Evolutionary conservation across 2,797 vertebrate species (phyloP).

Genomic region (Falco peregrinus): DNA sequence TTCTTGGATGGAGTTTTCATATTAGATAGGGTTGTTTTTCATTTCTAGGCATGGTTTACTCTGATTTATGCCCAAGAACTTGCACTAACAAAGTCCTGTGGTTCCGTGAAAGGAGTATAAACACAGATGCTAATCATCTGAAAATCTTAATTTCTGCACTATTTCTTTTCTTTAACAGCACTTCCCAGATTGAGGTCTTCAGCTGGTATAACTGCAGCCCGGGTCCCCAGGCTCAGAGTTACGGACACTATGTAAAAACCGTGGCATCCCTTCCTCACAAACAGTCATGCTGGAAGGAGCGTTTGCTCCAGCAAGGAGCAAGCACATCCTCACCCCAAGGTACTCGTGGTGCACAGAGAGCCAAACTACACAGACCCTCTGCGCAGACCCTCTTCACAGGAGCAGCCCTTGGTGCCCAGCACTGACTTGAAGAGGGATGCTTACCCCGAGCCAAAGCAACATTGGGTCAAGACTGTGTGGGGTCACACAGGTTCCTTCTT

Average conservation of each 20-base stretch:
- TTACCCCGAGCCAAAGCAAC: fast-evolving
- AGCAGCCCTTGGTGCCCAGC: neutral
- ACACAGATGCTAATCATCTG: neutral
- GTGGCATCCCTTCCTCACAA: neutral
- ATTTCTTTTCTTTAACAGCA: neutral
- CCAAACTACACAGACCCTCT: neutral
- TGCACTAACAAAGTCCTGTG: neutral
- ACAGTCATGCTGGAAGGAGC: neutral
- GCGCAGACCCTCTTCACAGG: neutral
- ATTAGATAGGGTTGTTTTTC: neutral
- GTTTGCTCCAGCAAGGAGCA: neutral
- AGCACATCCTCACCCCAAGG: neutral
- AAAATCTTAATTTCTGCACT: neutral
- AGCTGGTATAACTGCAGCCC: neutral
- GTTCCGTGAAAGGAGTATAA: neutral
- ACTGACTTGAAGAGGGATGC: neutral
- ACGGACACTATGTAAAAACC: neutral
- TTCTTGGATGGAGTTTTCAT: neutral
- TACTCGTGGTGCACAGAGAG: neutral
- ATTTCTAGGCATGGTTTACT: conserved; percentile 9
- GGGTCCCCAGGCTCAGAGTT: neutral
- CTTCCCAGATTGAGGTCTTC: neutral
- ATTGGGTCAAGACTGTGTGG: neutral
- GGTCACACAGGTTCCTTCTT: neutral
- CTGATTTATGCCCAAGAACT: conserved; percentile 30